phyloP scores from a whole-genome alignment of 35 echinoderm and acorn worm species.

The Lytechinus variegatus region DNA sequence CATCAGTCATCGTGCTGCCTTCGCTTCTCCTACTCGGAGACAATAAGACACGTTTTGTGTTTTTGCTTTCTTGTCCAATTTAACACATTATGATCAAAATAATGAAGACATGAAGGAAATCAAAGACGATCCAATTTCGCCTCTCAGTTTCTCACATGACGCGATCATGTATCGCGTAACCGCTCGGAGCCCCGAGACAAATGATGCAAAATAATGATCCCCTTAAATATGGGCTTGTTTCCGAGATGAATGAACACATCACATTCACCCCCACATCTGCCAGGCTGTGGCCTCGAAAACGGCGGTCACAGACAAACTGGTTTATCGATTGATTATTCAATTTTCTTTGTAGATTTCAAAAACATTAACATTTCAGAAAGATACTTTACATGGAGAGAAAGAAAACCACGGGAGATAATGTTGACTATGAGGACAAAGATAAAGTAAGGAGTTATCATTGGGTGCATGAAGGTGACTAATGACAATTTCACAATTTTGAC shows the following conservation, averaged over 20 bases:
- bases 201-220: neutral
- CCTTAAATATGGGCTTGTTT: neutral
- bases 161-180: conserved; percentile 21
- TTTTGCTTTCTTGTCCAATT: neutral
- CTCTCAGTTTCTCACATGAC: neutral
- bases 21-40: neutral
- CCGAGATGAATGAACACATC: neutral
- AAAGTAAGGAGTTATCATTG: no score
- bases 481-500: no score
- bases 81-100: neutral
- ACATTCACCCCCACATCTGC: neutral
- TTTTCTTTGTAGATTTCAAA: neutral
- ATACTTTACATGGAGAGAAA: no score
- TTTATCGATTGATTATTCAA: neutral
- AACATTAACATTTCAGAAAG: no score
- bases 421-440: no score
- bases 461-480: no score
- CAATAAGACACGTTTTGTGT: conserved; percentile 36
- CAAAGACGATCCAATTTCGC: neutral
- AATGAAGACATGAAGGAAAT: neutral
- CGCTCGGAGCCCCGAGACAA: neutral
- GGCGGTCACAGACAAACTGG: neutral
- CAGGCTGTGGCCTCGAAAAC: neutral
- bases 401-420: no score
- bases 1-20: neutral